Conservation (phyloP, 2,797 vertebrate genomes). For the Synanceia verrucosa region DNA sequence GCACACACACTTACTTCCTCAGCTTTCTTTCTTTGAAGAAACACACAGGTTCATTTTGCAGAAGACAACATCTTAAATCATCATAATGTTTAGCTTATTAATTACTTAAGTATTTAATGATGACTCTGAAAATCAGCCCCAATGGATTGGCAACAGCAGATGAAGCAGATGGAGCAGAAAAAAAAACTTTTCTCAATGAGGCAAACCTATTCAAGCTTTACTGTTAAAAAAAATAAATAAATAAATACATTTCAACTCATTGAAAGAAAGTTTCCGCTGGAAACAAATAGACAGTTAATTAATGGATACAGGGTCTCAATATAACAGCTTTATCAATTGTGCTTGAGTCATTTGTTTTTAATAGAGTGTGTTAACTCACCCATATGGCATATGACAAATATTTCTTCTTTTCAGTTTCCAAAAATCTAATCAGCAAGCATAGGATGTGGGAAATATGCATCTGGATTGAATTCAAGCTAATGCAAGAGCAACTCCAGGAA, state of each 20-base stretch:
- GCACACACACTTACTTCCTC: not conserved
- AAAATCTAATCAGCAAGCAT: not conserved
- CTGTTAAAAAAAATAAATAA: not conserved
- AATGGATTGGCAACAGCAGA: not conserved
- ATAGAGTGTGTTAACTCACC: not conserved
- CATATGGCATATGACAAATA: not conserved
- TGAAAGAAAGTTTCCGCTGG: not conserved
- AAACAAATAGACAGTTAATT: not conserved
- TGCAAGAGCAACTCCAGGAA: not conserved
- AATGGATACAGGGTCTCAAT: not conserved
- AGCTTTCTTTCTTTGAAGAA: not conserved
- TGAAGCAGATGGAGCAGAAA: not conserved
- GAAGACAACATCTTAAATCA: constrained; percentile 4
- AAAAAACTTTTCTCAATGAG: constrained; percentile 2
- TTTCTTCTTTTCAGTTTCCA: not conserved
- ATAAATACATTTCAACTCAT: not conserved
- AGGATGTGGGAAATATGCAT: not conserved
- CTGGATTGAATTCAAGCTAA: not conserved
- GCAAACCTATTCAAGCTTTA: not conserved
- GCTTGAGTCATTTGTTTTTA: not conserved
- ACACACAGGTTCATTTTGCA: not conserved
- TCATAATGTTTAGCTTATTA: not conserved
- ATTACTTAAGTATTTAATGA: not conserved
- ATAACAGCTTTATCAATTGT: not conserved
- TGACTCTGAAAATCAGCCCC: not conserved